Evolutionary conservation across 2,113 vertebrate genomes (phyloP).

Genomic region (Lanius collurio): DNA sequence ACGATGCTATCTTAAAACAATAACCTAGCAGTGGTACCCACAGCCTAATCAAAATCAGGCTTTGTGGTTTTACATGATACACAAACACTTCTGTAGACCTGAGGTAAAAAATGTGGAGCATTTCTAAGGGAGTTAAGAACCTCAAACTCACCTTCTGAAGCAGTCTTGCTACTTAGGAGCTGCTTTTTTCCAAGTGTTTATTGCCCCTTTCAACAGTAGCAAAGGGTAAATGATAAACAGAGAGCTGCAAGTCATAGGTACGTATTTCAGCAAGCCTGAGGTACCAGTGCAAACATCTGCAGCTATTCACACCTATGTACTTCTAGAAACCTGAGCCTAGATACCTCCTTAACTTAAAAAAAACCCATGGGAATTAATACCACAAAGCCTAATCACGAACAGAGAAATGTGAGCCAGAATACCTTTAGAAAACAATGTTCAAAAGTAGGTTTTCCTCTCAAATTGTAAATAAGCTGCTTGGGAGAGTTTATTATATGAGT

Average conservation of each 20-base stretch:
- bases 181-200: not conserved
- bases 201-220: not conserved
- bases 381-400: not conserved
- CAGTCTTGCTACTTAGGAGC: not conserved
- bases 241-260: not conserved
- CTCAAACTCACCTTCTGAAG: not conserved
- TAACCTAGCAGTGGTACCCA: not conserved
- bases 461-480: not conserved
- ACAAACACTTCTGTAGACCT: not conserved
- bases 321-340: not conserved
- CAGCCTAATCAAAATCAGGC: constrained; percentile 44
- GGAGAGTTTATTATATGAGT: not conserved
- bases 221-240: not conserved
- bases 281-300: rapidly evolving
- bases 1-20: constrained; percentile 53
- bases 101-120: not conserved
- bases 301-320: not conserved
- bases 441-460: not conserved
- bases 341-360: not conserved
- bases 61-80: constrained; percentile 34
- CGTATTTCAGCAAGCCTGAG: not conserved
- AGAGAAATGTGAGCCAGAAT: not conserved
- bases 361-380: not conserved
- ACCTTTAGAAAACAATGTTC: not conserved
- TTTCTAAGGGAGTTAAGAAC: constrained; percentile 3